These are phyloP conservation scores for Pteronotus mesoamericanus DNA, from an alignment of 2,797 vertebrate species.

Conservation along the genomic window DNA sequence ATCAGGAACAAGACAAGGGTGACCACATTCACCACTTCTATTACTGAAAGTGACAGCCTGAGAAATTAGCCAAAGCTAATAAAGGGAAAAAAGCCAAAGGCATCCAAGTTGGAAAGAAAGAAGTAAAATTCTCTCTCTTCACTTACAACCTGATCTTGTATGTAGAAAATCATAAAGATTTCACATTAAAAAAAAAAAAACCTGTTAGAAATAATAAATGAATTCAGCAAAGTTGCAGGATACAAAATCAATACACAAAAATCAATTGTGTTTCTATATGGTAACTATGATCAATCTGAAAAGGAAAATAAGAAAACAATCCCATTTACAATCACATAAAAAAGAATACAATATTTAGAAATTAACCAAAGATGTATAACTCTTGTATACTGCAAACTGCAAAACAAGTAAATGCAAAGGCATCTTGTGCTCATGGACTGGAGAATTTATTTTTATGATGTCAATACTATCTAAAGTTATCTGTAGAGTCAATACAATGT, in stretches of 20 bases:
- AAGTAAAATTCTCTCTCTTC: neutral
- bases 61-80: neutral
- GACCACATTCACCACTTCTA: neutral
- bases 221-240: neutral
- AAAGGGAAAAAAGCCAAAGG: neutral
- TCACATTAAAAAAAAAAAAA: neutral
- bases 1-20: neutral
- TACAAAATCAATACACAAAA: neutral
- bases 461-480: neutral
- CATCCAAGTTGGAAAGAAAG: neutral
- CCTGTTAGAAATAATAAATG: neutral
- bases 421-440: neutral
- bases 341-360: neutral
- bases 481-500: neutral
- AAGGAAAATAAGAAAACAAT: neutral
- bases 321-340: neutral
- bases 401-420: neutral
- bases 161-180: neutral
- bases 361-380: neutral
- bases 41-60: neutral
- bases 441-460: neutral
- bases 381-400: neutral
- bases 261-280: neutral
- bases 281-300: neutral
- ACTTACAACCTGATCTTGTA: neutral